Evolutionary conservation across 2,113 vertebrate species (phyloP).

Genomic region (Hoplias malabaricus): DNA sequence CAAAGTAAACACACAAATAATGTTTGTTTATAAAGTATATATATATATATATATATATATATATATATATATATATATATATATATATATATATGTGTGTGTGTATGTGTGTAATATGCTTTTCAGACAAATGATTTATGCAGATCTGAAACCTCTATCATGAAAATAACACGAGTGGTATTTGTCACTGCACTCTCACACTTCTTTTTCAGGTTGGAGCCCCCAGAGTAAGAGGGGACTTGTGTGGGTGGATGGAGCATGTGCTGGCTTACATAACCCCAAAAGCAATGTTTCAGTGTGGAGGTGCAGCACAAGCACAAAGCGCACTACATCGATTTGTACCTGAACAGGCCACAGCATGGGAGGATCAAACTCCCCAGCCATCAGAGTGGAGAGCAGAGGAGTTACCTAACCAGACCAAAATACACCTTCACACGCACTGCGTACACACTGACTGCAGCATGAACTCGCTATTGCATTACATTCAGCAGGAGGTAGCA

Average conservation of each 20-base stretch:
- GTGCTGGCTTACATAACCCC: constrained; percentile 61
- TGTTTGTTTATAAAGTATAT: no score
- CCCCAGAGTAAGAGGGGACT: constrained; percentile 45
- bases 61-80: background rate
- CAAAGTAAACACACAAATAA: no score
- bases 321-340: constrained; percentile 59
- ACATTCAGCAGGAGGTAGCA: constrained; percentile 1
- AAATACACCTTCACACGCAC: background rate
- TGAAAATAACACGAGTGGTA: constrained; percentile 1
- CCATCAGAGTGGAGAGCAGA: constrained; percentile 33
- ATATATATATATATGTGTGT: background rate
- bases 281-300: constrained; percentile 49
- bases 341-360: constrained; percentile 51
- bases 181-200: constrained; percentile 32
- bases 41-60: background rate
- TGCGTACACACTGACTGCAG: constrained; percentile 8
- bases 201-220: constrained; percentile 43
- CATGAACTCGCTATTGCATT: background rate
- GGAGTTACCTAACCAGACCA: constrained; percentile 47
- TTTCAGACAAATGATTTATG: background rate
- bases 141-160: background rate
- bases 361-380: constrained; percentile 50
- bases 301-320: constrained; percentile 53
- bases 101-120: no score
- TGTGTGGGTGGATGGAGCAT: constrained; percentile 59